These are phyloP conservation scores for Takifugu ocellatus DNA, from an alignment of 2,797 vertebrate species.

Conservation along the genomic window DNA sequence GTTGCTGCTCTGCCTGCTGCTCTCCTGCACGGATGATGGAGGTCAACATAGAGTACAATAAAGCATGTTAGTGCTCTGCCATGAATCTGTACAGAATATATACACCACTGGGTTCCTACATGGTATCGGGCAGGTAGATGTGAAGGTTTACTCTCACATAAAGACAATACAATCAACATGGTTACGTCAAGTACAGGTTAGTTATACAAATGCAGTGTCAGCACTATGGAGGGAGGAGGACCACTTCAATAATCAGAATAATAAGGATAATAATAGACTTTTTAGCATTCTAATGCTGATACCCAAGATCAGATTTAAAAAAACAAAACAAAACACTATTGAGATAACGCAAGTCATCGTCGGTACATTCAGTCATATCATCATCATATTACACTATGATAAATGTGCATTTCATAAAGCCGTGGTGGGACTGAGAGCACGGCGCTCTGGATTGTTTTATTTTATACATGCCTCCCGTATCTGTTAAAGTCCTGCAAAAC, in stretches of 20 bases:
- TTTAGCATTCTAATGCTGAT: slow-evolving; percentile 59
- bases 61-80: slow-evolving; percentile 85
- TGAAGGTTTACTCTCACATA: slow-evolving; percentile 90
- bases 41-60: slow-evolving; percentile 79
- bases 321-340: slow-evolving; percentile 52
- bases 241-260: slow-evolving; percentile 75
- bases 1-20: slow-evolving; percentile 38
- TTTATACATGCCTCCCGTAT: slow-evolving; percentile 2
- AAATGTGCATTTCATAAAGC: slow-evolving; percentile 84
- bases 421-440: slow-evolving; percentile 13
- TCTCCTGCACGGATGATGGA: slow-evolving; percentile 51
- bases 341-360: slow-evolving; percentile 69
- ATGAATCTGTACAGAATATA: slow-evolving; percentile 92
- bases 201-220: slow-evolving; percentile 86
- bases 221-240: slow-evolving; percentile 76
- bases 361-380: slow-evolving; percentile 93
- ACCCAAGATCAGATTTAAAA: slow-evolving; percentile 34
- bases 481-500: slow-evolving; percentile 30
- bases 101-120: slow-evolving; percentile 86
- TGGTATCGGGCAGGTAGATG: slow-evolving; percentile 88
- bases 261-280: slow-evolving; percentile 56
- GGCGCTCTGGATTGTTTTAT: slow-evolving; percentile 18
- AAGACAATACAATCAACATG: slow-evolving; percentile 96
- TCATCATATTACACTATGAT: slow-evolving; percentile 82
- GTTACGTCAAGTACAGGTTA: slow-evolving; percentile 88